Percentiles rank a stretch among this genome's conserved stretches.
Evolutionary conservation across 1,140 invertebrate species (phyloP).

Genomic region (Argopecten irradians): DNA sequence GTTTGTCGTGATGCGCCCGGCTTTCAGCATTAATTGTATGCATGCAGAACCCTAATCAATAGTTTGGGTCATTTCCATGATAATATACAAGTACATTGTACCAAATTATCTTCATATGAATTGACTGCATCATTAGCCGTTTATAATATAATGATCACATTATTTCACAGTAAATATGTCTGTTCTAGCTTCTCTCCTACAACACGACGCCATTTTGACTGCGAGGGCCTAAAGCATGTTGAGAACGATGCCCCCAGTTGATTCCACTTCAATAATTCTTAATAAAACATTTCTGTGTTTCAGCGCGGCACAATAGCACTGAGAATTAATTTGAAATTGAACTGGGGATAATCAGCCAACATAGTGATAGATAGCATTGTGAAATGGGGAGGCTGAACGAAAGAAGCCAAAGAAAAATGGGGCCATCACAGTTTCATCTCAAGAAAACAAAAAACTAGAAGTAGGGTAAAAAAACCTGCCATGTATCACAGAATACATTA

Average conservation of each 20-base stretch:
- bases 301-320: not conserved
- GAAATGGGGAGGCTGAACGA: too few relatives aligned
- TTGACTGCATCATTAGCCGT: not conserved
- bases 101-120: not conserved
- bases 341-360: not conserved
- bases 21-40: not conserved
- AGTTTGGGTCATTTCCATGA: not conserved
- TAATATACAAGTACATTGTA: not conserved
- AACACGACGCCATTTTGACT: not conserved
- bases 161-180: not conserved
- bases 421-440: too few relatives aligned
- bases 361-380: not conserved
- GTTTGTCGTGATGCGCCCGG: not conserved
- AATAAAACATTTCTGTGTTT: not conserved
- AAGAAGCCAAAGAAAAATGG: too few relatives aligned
- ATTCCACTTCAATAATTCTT: conserved; percentile 1
- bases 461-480: too few relatives aligned
- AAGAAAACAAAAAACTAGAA: too few relatives aligned
- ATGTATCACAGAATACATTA: too few relatives aligned
- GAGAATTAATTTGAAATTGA: not conserved
- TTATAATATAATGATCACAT: too few relatives aligned
- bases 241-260: not conserved
- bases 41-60: not conserved
- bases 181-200: not conserved
- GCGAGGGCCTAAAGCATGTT: not conserved